Percentiles rank a stretch among this genome's conserved stretches.
phyloP scores from a whole-genome alignment of 1,140 invertebrate genomes.

The Drosophila nannoptera region DNA sequence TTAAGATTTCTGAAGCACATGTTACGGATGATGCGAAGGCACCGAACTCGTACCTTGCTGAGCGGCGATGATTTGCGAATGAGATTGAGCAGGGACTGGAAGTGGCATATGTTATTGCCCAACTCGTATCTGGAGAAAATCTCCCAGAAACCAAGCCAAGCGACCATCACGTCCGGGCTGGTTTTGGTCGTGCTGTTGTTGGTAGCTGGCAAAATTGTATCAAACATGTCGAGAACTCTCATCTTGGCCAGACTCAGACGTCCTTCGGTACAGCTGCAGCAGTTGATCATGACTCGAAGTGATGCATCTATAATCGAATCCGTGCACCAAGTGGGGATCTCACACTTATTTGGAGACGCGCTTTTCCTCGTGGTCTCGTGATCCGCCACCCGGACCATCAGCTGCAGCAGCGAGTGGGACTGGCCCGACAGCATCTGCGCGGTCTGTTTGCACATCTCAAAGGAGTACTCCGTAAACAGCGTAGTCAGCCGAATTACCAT shows the following conservation, averaged over 20 bases:
- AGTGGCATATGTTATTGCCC: conserved; percentile 59
- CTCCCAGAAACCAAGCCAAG: conserved; percentile 80
- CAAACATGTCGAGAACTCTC: conserved; percentile 78
- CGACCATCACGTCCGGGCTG: conserved; percentile 72
- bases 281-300: conserved; percentile 63
- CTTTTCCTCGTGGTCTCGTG: conserved; percentile 64
- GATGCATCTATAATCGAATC: conserved; percentile 39
- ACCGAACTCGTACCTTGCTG: conserved; percentile 28
- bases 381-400: conserved; percentile 57
- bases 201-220: conserved; percentile 58
- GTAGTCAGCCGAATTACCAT: conserved; percentile 47
- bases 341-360: background rate
- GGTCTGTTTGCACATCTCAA: conserved; percentile 64
- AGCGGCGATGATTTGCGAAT: conserved; percentile 31
- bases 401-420: conserved; percentile 62
- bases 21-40: conserved; percentile 68
- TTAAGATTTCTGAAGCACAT: conserved; percentile 64
- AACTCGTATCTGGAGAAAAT: conserved; percentile 79
- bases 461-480: conserved; percentile 64
- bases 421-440: conserved; percentile 33
- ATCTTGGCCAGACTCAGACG: conserved; percentile 58
- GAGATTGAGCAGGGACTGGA: conserved; percentile 45
- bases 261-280: conserved; percentile 64
- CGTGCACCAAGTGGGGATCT: background rate
- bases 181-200: conserved; percentile 54